phyloP scores from a whole-genome alignment of 2,113 vertebrate genomes.

The Bolborhynchus lineola region DNA sequence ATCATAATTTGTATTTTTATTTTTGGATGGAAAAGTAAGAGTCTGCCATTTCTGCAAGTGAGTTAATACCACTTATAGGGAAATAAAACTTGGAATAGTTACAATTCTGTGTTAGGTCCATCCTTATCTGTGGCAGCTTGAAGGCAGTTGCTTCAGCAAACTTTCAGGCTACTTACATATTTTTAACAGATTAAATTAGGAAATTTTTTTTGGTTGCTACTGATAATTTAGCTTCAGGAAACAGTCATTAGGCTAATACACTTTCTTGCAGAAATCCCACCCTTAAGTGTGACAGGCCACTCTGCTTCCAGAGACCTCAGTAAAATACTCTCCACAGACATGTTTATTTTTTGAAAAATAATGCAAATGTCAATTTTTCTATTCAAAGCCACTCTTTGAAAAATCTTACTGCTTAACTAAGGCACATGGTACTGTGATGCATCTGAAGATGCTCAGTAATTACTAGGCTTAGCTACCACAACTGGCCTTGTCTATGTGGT shows the following conservation, averaged over 20 bases:
- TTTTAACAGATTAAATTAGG: conserved; percentile 19
- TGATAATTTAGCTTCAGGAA: background rate
- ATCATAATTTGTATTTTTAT: conserved; percentile 40
- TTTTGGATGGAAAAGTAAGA: conserved; percentile 24
- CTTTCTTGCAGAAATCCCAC: background rate
- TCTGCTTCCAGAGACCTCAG: background rate
- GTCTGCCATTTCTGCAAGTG: background rate
- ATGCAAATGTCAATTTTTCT: background rate
- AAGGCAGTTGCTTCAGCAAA: background rate
- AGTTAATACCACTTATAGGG: background rate
- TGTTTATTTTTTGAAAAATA: background rate
- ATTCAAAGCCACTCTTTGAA: accelerated
- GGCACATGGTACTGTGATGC: too few species aligned
- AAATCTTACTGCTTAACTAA: background rate
- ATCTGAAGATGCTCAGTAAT: background rate
- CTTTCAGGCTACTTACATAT: background rate
- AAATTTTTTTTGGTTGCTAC: background rate
- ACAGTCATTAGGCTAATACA: background rate
- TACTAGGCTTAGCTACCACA: background rate
- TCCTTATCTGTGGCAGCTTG: background rate
- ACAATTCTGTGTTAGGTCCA: background rate
- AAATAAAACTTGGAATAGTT: conserved; percentile 9
- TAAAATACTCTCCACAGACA: background rate
- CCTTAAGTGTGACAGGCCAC: background rate
- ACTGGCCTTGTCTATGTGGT: background rate